Evolutionary conservation across 2,888 invertebrate species (phyloP), one percentile per base, ranked within the genome.

Genomic region (Diploptera punctata): DNA sequence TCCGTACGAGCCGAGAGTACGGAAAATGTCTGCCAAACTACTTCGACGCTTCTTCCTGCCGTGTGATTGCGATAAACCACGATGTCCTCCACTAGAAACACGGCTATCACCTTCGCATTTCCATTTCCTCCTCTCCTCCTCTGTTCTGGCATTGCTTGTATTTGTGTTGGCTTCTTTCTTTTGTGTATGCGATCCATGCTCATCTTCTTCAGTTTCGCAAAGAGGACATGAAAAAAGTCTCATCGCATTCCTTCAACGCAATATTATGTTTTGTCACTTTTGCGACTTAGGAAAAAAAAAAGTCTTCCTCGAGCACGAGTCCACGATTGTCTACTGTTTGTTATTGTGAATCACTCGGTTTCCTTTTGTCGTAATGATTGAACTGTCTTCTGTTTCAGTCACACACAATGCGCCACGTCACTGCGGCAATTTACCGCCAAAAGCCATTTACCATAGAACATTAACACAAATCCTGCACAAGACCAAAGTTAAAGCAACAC

Each of bases 41-140:
- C 47, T 21, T 65, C 47, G 21, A 80, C 82, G 81, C 81, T 81
- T 80, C 79, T 80, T 79, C 26, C 82, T 80, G 81, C 78, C 62
- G 60, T 61, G 19, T 31, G 52, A 21, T 24, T 61, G 52, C 13
- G 47, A 21, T 47, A 65, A 4, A 65, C 21, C 10, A 65, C 65
- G 16, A 26, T 47, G 47, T 47, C 47, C 13, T 65, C 65, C 13
- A 33, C 19, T 4, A 65, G 65, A 21, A 47, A 65, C 65, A 65
- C 47, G 24, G 65, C 47, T 5, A 47, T 47, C 65, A 65, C 47
- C 26, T 13, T 57, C 16, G 31, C 1, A 1, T 31, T 10, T 16
- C 29, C 29, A n/a, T n/a, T n/a, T 10, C 5, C 10, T 5, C 7
- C 33, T n/a, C 29, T 5, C n/a, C 57, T 29, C 31, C 29, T n/a